Percentiles rank a stretch among this genome's conserved stretches.
Conservation (phyloP, 2,113 vertebrate species). For the Bubalus kerabau region DNA sequence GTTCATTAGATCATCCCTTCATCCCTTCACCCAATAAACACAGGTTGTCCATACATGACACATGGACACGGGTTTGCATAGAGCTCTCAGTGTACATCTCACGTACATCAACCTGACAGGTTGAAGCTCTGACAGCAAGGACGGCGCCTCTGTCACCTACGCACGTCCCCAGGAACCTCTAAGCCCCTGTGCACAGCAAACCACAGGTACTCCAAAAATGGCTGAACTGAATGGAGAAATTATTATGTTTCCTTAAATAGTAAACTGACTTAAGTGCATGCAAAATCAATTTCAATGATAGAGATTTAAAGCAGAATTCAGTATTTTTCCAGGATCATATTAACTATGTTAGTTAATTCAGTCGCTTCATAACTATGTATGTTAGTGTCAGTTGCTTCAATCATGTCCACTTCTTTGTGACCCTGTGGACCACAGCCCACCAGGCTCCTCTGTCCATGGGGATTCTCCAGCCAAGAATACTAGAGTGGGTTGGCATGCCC, state of each 20-base stretch:
- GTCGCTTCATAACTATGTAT: background rate
- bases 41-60: rapidly evolving
- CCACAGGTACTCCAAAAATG: conserved; percentile 42
- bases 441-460: background rate
- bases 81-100: background rate
- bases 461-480: background rate
- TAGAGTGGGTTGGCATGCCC: background rate
- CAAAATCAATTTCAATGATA: conserved; percentile 55
- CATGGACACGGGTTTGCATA: background rate
- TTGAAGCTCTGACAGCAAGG: background rate
- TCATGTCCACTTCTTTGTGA: background rate
- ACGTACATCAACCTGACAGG: background rate
- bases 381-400: background rate
- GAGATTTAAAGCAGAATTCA: conserved; percentile 47
- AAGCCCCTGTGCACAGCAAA: background rate
- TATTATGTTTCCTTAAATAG: conserved; percentile 55
- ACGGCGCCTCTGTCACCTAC: background rate
- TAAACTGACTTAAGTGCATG: conserved; percentile 28
- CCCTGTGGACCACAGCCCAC: background rate
- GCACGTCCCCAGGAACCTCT: background rate
- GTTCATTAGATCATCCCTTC: background rate
- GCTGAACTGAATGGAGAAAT: conserved; percentile 54
- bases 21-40: background rate
- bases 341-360: background rate
- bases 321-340: conserved; percentile 45